Base-by-base conservation (phyloP, 2,888 invertebrate species). In the Nephrotoma guestfalica region DNA sequence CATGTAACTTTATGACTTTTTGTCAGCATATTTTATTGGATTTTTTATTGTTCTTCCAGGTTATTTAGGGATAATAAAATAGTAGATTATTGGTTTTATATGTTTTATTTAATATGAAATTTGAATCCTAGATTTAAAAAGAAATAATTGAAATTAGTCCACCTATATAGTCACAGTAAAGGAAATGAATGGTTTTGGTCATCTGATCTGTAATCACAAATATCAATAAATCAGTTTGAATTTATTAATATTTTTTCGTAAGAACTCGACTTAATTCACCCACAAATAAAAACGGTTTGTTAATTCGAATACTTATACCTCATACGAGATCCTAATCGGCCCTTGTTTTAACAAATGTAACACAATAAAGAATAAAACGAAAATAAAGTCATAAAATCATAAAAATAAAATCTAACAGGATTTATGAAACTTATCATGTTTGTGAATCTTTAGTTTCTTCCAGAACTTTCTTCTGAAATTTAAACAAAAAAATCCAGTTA, bases 331-430 rank as follows among this genome's bases (percentile, higher is more conserved):
- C 30, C 11, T 71, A 71, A 71, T 71, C 71, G 30, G 3, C 71
- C 6, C 51, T 15, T 51, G 9, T 30, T 30, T 30, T 71, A 71
- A 30, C 30, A 71, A 30, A 11, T 7, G 0, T 30, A 71, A 71
- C 71, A 71, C 71, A 71, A 71, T 30, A 71, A 11, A 71, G 7
- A 6, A 71, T 18, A 71, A n/a, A 71, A 71, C 11, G 40, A 41
- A 40, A 84, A 84, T 84, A 84, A 84, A 84, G 84, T 84, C 84
- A 84, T 84, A 84, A 84, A 84, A 84, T 42, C 41, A 84, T 84
- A 84, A 84, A 40, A 83, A 40, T 13, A 40, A 15, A 84, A 84
- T 42, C 84, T 84, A 41, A 84, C 84, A 41, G 84, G 84, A 84
- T 84, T 84, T 84, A 84, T 84, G 84, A 84, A 84, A 84, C 41